A percentile compares a stretch with the other conserved stretches of the same genome.
These are phyloP conservation scores for Mycalesis mineus DNA, from an alignment of 2,888 invertebrate genomes.

Conservation along the genomic window DNA sequence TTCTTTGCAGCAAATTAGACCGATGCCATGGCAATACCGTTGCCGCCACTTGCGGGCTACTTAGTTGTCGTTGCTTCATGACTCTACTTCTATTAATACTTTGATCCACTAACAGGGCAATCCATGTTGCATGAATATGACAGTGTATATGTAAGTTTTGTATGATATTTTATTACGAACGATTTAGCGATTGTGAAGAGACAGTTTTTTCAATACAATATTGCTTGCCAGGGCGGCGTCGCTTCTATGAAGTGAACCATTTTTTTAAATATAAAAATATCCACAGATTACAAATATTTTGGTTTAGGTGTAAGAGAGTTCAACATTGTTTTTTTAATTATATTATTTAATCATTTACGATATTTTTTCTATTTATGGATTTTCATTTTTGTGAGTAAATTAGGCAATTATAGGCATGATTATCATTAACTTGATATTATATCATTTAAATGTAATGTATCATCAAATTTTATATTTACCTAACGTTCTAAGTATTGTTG, in stretches of 20 bases:
- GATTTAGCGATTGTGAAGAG: constrained; percentile 53
- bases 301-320: constrained; percentile 38
- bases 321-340: constrained; percentile 41
- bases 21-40: too few relatives aligned
- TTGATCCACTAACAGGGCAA: neutral
- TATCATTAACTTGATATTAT: constrained; percentile 48
- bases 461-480: constrained; percentile 44
- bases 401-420: constrained; percentile 58
- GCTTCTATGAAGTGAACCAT: constrained; percentile 68
- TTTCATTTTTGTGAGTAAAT: constrained; percentile 46
- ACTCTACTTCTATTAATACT: too few relatives aligned
- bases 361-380: constrained; percentile 47
- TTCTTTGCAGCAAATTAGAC: too few relatives aligned
- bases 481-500: constrained; percentile 44
- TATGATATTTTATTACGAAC: constrained; percentile 60
- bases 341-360: constrained; percentile 30
- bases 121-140: constrained; percentile 14
- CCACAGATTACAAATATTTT: constrained; percentile 30
- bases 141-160: constrained; percentile 58
- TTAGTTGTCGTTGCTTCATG: too few relatives aligned
- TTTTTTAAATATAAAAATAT: constrained; percentile 36
- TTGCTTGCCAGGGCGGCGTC: constrained; percentile 56
- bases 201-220: constrained; percentile 41
- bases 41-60: too few relatives aligned
- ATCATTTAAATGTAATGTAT: constrained; percentile 38